Evolutionary conservation across 2,113 vertebrate species (phyloP).

Genomic region (Corythaixoides concolor): DNA sequence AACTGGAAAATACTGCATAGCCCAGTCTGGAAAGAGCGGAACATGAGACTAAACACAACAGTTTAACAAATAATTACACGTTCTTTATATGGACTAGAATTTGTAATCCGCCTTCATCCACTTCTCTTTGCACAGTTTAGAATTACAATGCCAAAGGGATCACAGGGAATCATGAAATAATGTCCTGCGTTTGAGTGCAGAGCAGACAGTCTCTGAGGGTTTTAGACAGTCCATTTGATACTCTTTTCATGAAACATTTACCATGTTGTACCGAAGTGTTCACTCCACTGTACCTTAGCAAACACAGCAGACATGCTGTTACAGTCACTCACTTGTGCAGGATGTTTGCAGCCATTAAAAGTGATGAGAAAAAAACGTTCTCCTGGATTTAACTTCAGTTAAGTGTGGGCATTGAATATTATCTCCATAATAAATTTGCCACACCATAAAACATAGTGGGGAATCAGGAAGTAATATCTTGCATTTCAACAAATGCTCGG

Average conservation of each 20-base stretch:
- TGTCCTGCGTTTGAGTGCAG: constrained; percentile 50
- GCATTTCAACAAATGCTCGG: background rate
- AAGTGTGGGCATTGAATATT: constrained; percentile 38
- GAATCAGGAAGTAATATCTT: background rate
- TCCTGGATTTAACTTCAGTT: constrained; percentile 39
- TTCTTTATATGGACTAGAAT: constrained; percentile 32
- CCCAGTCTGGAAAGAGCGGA: constrained; percentile 19
- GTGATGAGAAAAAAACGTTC: background rate
- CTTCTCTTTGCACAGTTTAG: constrained; percentile 56
- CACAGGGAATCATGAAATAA: constrained; percentile 62
- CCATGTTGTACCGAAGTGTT: constrained; percentile 17
- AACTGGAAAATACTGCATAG: constrained; percentile 5
- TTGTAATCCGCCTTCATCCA: constrained; percentile 64
- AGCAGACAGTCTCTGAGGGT: constrained; percentile 49
- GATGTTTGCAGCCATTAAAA: constrained; percentile 32
- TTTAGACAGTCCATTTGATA: constrained; percentile 52
- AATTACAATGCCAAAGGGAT: constrained; percentile 62
- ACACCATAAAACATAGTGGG: constrained; percentile 23
- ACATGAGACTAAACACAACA: constrained; percentile 31
- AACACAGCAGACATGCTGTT: background rate
- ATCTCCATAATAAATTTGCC: constrained; percentile 48
- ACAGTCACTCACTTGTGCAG: background rate
- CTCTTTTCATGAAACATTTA: constrained; percentile 64
- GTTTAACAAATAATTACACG: constrained; percentile 64
- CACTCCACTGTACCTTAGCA: constrained; percentile 31